Evolutionary conservation across 2,113 vertebrate species (phyloP).

Genomic region (Emberiza fucata): DNA sequence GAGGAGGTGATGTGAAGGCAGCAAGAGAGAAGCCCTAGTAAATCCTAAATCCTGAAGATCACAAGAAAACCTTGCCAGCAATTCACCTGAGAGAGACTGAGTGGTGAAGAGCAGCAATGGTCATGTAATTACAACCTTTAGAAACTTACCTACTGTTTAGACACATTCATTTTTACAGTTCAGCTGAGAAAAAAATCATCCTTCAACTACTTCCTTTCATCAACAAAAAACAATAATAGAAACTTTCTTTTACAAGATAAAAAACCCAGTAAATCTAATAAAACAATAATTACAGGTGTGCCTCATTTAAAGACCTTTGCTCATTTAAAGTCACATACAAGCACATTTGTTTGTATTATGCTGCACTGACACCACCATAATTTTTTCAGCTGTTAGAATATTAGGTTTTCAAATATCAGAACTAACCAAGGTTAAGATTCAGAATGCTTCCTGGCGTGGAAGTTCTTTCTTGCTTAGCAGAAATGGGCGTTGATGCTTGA

Average conservation of each 20-base stretch:
- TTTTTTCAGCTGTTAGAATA: not conserved
- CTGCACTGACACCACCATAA: not conserved
- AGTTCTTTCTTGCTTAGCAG: slow-evolving; percentile 85
- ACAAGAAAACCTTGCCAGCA: not conserved
- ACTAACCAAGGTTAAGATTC: slow-evolving; percentile 96
- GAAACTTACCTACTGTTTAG: not conserved
- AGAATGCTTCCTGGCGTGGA: slow-evolving; percentile 90
- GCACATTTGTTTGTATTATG: not conserved
- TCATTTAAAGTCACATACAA: not conserved
- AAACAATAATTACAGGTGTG: not conserved
- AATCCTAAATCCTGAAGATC: not conserved
- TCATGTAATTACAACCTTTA: not conserved
- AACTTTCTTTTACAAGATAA: not conserved
- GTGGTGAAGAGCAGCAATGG: not conserved
- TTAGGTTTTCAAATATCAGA: not conserved
- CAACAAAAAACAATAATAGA: not conserved
- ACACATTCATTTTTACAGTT: not conserved
- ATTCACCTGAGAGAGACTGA: not conserved
- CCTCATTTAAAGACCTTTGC: not conserved
- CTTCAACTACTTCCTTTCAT: not conserved
- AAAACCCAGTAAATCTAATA: not conserved
- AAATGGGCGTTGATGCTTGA: slow-evolving; percentile 78
- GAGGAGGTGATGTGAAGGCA: not conserved
- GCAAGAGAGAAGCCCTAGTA: not conserved
- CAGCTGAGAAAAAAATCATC: not conserved